A percentile compares a stretch with the other conserved stretches of the same genome.
phyloP scores from a whole-genome alignment of 2,113 vertebrate species.

The Uropsilus gracilis region DNA sequence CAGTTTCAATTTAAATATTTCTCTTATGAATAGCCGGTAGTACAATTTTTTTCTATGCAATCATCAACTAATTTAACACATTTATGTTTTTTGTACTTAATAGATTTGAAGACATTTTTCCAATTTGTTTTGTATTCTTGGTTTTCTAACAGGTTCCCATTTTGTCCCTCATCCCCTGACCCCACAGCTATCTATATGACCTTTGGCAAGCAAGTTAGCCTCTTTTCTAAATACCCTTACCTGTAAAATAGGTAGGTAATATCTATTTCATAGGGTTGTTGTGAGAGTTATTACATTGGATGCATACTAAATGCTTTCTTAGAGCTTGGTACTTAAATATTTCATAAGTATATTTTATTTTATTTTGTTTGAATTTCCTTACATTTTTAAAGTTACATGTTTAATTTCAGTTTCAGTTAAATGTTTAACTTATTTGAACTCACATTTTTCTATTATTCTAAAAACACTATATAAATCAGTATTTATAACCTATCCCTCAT shows the following conservation, averaged over 20 bases:
- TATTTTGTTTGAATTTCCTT: background rate
- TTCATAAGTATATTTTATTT: slow-evolving; percentile 18
- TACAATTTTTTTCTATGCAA: background rate
- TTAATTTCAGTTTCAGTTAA: background rate
- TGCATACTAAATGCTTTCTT: background rate
- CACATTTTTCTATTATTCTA: background rate
- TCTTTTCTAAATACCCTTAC: background rate
- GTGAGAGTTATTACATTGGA: background rate
- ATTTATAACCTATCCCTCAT: background rate
- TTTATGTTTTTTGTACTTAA: slow-evolving; percentile 12
- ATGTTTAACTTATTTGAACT: background rate
- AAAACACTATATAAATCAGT: background rate
- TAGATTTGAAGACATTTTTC: slow-evolving; percentile 13
- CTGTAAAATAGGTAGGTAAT: background rate
- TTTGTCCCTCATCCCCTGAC: background rate
- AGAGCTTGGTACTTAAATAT: background rate
- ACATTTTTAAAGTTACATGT: background rate
- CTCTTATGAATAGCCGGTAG: background rate
- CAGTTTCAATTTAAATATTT: background rate
- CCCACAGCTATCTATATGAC: background rate
- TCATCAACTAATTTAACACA: background rate
- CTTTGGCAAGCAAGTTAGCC: background rate
- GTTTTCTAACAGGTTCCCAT: background rate
- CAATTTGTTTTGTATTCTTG: background rate
- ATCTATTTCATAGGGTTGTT: background rate